Conservation (phyloP, 2,888 invertebrate species). For the Gonocerus acuteangulatus region DNA sequence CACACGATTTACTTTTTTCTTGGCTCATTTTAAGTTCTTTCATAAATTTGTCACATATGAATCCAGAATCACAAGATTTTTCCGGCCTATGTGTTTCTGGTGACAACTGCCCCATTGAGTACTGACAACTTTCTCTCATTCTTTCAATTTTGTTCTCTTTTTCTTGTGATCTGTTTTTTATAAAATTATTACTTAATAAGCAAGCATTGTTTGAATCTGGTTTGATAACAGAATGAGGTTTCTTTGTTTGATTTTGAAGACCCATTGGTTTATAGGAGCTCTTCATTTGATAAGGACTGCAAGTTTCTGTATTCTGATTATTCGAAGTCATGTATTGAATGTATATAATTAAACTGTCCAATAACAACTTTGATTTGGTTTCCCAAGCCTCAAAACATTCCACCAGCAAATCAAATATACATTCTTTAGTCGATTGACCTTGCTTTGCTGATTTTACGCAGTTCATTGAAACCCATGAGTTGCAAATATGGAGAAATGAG, state of each 20-base stretch:
- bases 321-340: no score
- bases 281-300: no score
- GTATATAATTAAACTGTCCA: background rate
- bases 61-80: background rate
- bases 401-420: background rate
- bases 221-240: no score
- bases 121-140: background rate
- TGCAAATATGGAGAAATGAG: conserved; percentile 24
- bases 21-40: background rate
- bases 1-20: background rate
- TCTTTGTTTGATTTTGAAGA: no score
- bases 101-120: background rate
- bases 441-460: background rate
- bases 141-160: no score
- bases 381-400: background rate
- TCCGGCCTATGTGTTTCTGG: background rate
- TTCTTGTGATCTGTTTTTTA: no score
- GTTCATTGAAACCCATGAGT: conserved; percentile 20
- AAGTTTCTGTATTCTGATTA: no score
- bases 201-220: no score
- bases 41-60: background rate
- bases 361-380: background rate
- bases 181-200: no score
- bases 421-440: background rate
- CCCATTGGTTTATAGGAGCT: no score